These are phyloP conservation scores for Scatophagus argus DNA, from an alignment of 2,113 vertebrate species.

Conservation along the genomic window DNA sequence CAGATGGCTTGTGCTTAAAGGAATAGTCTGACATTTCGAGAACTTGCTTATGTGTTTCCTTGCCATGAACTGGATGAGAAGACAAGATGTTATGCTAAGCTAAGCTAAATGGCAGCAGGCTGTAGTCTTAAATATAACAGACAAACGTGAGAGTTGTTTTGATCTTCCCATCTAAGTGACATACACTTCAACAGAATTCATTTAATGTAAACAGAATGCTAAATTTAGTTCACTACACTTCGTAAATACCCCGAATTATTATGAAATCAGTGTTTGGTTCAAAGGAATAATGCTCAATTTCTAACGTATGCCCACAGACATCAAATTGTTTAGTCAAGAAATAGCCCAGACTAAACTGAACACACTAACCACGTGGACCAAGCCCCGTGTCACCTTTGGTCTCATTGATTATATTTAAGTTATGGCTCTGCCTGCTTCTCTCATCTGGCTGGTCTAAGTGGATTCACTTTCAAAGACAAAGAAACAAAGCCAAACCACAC, in stretches of 20 bases:
- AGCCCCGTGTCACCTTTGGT: not conserved
- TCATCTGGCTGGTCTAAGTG: slow-evolving; percentile 22
- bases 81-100: not conserved
- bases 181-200: not conserved
- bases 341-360: slow-evolving; percentile 19
- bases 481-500: slow-evolving; percentile 43
- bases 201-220: not conserved
- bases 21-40: not conserved
- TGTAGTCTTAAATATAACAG: not conserved
- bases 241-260: not conserved
- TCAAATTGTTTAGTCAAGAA: not conserved
- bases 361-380: not conserved
- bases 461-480: slow-evolving; percentile 47
- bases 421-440: not conserved
- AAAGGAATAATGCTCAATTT: not conserved
- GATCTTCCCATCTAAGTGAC: not conserved
- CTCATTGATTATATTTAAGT: not conserved
- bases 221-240: not conserved
- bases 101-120: not conserved
- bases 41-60: not conserved
- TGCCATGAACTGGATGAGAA: not conserved
- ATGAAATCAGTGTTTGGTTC: not conserved
- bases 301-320: not conserved
- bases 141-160: not conserved
- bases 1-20: not conserved